Base-by-base conservation (phyloP, 2,797 vertebrate species). In the Typhlichthys subterraneus region DNA sequence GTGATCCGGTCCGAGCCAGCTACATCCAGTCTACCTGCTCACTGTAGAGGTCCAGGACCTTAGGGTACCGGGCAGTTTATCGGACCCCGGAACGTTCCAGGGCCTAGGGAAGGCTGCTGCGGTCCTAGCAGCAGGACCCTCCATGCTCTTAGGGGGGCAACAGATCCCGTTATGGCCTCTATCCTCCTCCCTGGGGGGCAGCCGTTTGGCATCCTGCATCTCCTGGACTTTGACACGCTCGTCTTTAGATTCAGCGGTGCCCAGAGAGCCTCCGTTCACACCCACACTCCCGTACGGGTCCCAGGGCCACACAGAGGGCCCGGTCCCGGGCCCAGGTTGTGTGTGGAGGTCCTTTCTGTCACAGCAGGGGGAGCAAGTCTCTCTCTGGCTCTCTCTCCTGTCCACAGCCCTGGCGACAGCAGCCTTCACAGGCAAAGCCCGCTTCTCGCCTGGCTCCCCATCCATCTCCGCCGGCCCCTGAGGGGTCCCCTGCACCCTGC, bases 21-120 rank as follows among this genome's bases (percentile, higher is more conserved):
- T 54, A 66, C 81, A 86, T 85, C 87, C 89, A 48, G 58, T 89
- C 94, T 94, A 96, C 91, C 95, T 93, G 93, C 95, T 94, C 69
- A 95, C 94, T 72, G 95, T 95, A 87, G 95, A 95, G 87, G 95
- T 93, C 88, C 94, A 93, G 77, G 96, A 95, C 82, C 94, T 93
- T 76, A 96, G 92, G 75, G 90, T 92, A 58, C 93, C 91, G 9
- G 95, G 93, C 87, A 96, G 92, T 93, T 94, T 95, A 77, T 97
- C 95, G 5, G 95, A 94, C 79, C 93, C 95, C 0, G 95, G 94
- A 74, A 95, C 88, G 81, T 93, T 96, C 96, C 96, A 97, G 0
- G 95, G 94, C 75, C 94, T 94, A 0, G 95, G 95, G 65, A 93
- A 94, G 67, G 94, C 92, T 0, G 93, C 92, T 73, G 94, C 80